phyloP scores from a whole-genome alignment of 2,888 invertebrate genomes.

The Tuberolachnus salignus region DNA sequence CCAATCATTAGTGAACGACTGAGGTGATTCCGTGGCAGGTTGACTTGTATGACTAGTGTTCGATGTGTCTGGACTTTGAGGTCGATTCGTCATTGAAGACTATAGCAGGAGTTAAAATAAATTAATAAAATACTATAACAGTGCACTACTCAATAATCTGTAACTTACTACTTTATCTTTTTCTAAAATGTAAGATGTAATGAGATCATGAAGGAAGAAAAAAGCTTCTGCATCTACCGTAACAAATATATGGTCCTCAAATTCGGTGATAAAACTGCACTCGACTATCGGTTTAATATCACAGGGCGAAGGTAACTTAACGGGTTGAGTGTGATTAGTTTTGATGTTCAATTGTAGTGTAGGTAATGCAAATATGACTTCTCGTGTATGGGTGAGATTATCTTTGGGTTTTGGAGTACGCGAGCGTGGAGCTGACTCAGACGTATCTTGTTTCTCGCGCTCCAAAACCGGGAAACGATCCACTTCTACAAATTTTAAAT shows the following conservation, averaged over 20 bases:
- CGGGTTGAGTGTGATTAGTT: conserved; percentile 87
- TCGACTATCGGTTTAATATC: conserved; percentile 82
- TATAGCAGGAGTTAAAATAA: conserved; percentile 31
- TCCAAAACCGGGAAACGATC: conserved; percentile 90
- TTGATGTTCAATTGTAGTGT: conserved; percentile 90
- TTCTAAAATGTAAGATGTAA: conserved; percentile 93
- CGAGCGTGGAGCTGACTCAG: conserved; percentile 63
- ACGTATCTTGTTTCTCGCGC: conserved; percentile 68
- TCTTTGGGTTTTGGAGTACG: conserved; percentile 71
- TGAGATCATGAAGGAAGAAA: conserved; percentile 95
- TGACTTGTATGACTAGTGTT: conserved; percentile 32
- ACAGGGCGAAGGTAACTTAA: conserved; percentile 70
- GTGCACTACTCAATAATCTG: not conserved
- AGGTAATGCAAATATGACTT: conserved; percentile 96
- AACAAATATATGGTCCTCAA: conserved; percentile 97
- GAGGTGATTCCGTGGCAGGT: conserved; percentile 61
- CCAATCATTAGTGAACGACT: conserved; percentile 75
- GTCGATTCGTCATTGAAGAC: conserved; percentile 57
- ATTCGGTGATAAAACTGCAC: conserved; percentile 97
- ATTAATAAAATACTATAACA: not conserved
- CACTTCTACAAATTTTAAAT: conserved; percentile 69
- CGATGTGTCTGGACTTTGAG: conserved; percentile 57
- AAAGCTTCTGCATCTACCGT: conserved; percentile 98
- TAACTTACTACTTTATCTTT: conserved; percentile 79
- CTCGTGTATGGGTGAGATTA: conserved; percentile 78